These are phyloP conservation scores for Raja brachyura DNA, from an alignment of 2,113 vertebrate genomes.

Conservation along the genomic window DNA sequence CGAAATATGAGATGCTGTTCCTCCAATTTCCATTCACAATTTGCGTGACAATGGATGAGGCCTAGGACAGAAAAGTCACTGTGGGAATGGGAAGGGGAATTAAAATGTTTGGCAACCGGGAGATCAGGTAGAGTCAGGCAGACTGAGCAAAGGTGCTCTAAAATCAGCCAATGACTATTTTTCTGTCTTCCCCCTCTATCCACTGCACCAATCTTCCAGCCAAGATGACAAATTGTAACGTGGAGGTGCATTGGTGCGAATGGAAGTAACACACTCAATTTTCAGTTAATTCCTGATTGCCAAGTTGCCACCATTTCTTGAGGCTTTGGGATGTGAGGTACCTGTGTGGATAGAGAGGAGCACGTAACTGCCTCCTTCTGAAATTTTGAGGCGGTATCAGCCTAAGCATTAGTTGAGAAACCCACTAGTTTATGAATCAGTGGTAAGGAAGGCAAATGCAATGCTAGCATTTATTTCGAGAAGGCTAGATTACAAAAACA, in stretches of 20 bases:
- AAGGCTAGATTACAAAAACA: too few species aligned
- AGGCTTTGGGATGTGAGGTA: neutral
- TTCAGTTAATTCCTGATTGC: neutral
- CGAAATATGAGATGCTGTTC: too few species aligned
- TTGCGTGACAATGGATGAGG: too few species aligned
- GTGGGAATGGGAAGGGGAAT: too few species aligned
- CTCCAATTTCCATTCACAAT: too few species aligned
- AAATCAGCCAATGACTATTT: too few species aligned
- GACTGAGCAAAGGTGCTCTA: too few species aligned
- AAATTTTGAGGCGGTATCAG: neutral
- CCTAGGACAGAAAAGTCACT: too few species aligned
- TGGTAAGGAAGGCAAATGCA: too few species aligned
- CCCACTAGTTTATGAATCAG: neutral
- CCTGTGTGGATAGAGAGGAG: neutral
- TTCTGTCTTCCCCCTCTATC: neutral
- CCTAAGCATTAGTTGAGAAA: neutral
- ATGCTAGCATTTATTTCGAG: too few species aligned
- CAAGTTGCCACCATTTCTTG: neutral
- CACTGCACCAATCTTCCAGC: neutral
- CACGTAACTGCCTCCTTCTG: neutral
- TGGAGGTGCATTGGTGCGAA: neutral
- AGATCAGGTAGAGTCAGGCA: too few species aligned
- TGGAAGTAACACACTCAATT: neutral
- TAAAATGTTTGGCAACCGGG: too few species aligned
- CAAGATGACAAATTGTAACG: neutral